These are phyloP conservation scores for Pristionchus arcanus DNA, from an alignment of 2,888 invertebrate genomes.

Conservation along the genomic window DNA sequence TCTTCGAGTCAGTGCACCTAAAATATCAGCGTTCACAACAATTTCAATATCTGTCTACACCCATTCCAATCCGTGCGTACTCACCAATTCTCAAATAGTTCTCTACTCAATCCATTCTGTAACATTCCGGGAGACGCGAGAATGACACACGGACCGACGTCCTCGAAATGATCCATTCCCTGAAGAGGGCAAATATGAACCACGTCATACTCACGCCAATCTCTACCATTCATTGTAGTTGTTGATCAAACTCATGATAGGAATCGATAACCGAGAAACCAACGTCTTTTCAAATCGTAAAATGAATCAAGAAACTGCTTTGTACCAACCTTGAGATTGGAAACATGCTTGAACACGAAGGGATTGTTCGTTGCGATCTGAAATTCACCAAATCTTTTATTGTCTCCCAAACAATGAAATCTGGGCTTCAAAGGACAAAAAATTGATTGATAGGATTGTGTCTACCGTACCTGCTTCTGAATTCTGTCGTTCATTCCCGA, in stretches of 20 bases:
- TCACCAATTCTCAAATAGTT: conserved; percentile 95
- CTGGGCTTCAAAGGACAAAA: too few species aligned
- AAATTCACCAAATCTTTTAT: not conserved
- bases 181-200: conserved; percentile 78
- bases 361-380: conserved; percentile 92
- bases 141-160: conserved; percentile 99
- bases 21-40: not conserved
- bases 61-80: not conserved
- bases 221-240: too few species aligned
- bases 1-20: conserved; percentile 93
- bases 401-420: not conserved
- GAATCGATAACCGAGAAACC: too few species aligned
- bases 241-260: too few species aligned
- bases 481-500: conserved; percentile 99
- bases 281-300: not conserved
- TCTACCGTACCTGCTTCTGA: conserved; percentile 85
- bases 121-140: conserved; percentile 99
- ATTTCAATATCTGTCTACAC: not conserved
- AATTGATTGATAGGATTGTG: too few species aligned
- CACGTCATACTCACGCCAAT: too few species aligned
- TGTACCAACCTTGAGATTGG: conserved; percentile 80
- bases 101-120: conserved; percentile 97
- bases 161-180: conserved; percentile 99
- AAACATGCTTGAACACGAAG: conserved; percentile 96
- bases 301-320: not conserved